Evolutionary conservation across 2,797 vertebrate species (phyloP).

Genomic region (Betta splendens): DNA sequence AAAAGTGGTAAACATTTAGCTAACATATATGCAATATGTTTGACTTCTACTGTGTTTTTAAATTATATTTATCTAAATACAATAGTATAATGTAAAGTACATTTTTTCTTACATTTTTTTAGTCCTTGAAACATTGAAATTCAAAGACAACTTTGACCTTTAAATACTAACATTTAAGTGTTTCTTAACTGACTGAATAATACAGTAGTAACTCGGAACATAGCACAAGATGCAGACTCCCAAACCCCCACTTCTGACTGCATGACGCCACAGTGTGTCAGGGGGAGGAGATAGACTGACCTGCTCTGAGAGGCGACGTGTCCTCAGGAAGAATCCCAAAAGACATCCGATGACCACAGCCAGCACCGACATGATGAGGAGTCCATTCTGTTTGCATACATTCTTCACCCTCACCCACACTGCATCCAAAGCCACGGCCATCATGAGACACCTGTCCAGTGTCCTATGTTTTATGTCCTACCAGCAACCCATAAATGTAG

Average conservation of each 20-base stretch:
- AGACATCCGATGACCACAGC: constrained; percentile 95
- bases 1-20: too few relatives aligned
- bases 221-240: not conserved
- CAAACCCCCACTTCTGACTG: not conserved
- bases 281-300: constrained; percentile 75
- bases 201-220: too few relatives aligned
- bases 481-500: constrained; percentile 81
- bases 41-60: too few relatives aligned
- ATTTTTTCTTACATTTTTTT: too few relatives aligned
- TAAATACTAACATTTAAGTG: too few relatives aligned
- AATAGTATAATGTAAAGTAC: too few relatives aligned
- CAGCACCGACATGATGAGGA: constrained; percentile 94
- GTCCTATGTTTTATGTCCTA: constrained; percentile 65
- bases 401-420: constrained; percentile 88
- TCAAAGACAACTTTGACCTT: too few relatives aligned
- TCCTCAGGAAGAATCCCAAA: constrained; percentile 94
- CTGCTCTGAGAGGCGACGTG: constrained; percentile 91
- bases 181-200: too few relatives aligned
- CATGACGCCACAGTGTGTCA: constrained; percentile 25
- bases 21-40: too few relatives aligned
- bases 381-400: constrained; percentile 91
- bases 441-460: constrained; percentile 70
- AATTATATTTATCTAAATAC: too few relatives aligned
- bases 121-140: too few relatives aligned
- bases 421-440: constrained; percentile 89